A percentile compares a stretch with the other conserved stretches of the same genome.
These are phyloP conservation scores for Mohoua ochrocephala DNA, from an alignment of 2,113 vertebrate genomes.

Conservation along the genomic window DNA sequence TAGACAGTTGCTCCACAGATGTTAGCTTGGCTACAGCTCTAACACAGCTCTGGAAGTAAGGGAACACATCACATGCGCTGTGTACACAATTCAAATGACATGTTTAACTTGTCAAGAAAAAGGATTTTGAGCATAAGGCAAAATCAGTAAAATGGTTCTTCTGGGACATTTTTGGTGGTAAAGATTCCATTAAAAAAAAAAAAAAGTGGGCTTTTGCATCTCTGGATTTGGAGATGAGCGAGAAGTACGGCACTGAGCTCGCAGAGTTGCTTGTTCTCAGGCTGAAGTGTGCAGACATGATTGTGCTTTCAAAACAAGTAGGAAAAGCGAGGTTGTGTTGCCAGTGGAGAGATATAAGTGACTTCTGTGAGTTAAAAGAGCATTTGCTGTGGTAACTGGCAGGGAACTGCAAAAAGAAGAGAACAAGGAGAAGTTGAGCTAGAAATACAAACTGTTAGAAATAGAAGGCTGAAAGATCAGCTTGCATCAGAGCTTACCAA, in stretches of 20 bases:
- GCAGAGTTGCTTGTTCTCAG: background rate
- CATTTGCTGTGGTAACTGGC: background rate
- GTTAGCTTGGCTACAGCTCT: background rate
- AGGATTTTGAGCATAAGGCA: background rate
- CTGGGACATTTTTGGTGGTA: background rate
- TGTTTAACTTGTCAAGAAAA: background rate
- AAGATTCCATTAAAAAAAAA: background rate
- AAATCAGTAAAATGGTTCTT: background rate
- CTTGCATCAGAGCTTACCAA: background rate
- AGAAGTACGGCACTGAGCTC: background rate
- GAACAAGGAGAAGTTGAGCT: background rate
- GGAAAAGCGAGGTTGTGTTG: background rate
- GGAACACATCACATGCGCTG: background rate
- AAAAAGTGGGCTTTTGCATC: background rate
- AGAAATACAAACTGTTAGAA: background rate
- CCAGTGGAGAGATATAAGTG: background rate
- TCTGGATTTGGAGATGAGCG: background rate
- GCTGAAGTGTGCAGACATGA: background rate
- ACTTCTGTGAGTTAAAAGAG: background rate
- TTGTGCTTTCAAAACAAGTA: background rate
- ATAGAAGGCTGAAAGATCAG: background rate
- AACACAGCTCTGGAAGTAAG: background rate
- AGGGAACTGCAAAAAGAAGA: background rate
- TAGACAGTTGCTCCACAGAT: background rate
- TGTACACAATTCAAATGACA: background rate